Conservation (phyloP, 1,140 invertebrate species). For the Agrilus planipennis region DNA sequence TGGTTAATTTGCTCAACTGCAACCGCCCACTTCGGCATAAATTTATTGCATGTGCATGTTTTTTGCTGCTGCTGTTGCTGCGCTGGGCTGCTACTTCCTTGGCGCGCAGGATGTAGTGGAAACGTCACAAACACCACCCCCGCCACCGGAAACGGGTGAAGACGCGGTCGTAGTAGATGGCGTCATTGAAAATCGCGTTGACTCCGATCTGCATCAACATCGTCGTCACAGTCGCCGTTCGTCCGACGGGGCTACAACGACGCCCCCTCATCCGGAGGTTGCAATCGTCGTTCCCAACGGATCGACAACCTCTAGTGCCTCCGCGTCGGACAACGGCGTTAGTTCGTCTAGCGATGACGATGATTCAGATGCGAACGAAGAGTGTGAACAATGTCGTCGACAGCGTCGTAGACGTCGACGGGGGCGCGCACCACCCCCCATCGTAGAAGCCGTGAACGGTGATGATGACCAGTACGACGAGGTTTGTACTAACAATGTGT, state of each 20-base stretch:
- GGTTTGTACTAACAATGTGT: no score
- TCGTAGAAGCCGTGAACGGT: background rate
- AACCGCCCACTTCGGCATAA: no score
- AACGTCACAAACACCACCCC: background rate
- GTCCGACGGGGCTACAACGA: no score
- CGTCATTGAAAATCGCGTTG: slow-evolving; percentile 8
- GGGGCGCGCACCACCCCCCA: background rate
- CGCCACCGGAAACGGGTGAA: slow-evolving; percentile 1
- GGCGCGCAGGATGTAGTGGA: slow-evolving; percentile 5
- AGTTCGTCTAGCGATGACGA: no score
- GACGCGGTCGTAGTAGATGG: slow-evolving; percentile 10
- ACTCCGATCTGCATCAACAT: no score
- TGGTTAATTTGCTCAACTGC: no score
- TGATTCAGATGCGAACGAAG: background rate
- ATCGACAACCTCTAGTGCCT: background rate
- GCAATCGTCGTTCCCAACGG: no score
- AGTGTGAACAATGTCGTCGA: background rate
- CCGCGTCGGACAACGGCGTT: background rate
- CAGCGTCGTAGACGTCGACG: background rate
- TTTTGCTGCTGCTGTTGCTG: no score
- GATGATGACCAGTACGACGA: background rate
- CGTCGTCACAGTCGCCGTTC: no score
- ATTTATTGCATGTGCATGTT: no score
- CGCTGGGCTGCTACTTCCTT: no score
- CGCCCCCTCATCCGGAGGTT: background rate